Conservation (phyloP, 2,797 vertebrate genomes). For the Hipposideros larvatus region DNA sequence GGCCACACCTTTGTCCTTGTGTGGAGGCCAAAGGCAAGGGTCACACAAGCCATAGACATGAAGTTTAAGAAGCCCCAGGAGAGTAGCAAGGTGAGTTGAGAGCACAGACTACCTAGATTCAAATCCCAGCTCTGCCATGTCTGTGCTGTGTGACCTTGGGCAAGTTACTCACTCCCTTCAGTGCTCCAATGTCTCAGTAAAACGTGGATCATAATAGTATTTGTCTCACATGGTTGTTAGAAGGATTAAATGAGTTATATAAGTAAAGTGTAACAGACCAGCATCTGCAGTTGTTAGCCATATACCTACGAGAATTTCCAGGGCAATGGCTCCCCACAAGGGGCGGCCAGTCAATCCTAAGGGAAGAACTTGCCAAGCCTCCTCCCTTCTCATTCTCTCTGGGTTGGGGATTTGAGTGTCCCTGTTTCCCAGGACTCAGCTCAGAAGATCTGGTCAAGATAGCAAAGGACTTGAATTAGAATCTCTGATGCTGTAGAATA, state of each 20-base stretch:
- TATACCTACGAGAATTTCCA: not conserved
- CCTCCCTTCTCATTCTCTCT: not conserved
- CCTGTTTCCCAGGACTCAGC: constrained; percentile 2
- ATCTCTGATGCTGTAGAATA: not conserved
- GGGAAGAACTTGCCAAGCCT: not conserved
- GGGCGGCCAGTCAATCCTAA: not conserved
- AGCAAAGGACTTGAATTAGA: not conserved
- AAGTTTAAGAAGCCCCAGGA: not conserved
- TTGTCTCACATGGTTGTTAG: not conserved
- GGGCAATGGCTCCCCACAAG: not conserved
- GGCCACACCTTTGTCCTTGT: not conserved
- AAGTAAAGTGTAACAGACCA: not conserved
- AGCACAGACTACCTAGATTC: not conserved
- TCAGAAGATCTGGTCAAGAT: not conserved
- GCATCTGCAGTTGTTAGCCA: not conserved
- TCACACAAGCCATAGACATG: not conserved
- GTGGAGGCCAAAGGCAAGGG: not conserved
- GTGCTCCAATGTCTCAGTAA: not conserved
- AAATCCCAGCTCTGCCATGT: not conserved
- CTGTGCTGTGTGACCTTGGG: not conserved
- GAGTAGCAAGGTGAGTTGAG: not conserved
- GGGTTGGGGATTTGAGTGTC: not conserved
- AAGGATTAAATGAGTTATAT: not conserved
- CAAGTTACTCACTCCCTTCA: not conserved
- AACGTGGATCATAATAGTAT: not conserved